Evolutionary conservation across 64 coral and sea anemone genomes (phyloP), one percentile per base, ranked within the genome.

Genomic region (Hydrozoanthus tunicans): DNA sequence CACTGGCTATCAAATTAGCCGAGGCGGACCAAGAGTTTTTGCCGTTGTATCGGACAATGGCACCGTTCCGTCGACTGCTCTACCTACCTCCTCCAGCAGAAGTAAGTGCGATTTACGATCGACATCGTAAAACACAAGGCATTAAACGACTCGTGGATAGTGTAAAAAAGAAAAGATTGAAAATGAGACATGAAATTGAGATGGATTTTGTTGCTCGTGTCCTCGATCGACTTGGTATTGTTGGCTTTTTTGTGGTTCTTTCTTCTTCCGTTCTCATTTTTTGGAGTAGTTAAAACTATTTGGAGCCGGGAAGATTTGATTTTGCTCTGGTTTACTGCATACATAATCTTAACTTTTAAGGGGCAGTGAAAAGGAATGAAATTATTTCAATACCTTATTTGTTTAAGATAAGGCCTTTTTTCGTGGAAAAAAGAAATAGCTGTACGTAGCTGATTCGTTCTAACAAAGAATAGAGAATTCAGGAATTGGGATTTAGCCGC

Each of bases 151-250:
- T 86, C 14, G 83, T 86, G 20, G 65, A 73, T 55, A 12, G 52
- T 13, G 83, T 59, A 2, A 59, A 56, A 7, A 70, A 54, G 65
- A 86, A 73, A 13, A 70, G 73, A 58, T 54, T 57, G 5, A 71
- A 86, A 17, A 12, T 11, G 1, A n/a, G 25, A 4, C 67, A 73
- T 12, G 68, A 86, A 58, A 51, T 86, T 86, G 65, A 86, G 55
- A 86, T 58, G 83, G 23, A 86, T 17, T 86, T 86, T 86, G 66
- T 86, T 58, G 83, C 83, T 73, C 54, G 11, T 27, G 83, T 86
- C 7, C 83, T 86, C 5, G 83, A 86, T 7, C 53, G 83, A 26
- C 23, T 86, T 53, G 13, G 66, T 86, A 86, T 86, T 73, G 53
- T 72, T 26, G 67, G 65, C 4, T 86, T 86, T 70, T 86, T 86